phyloP scores from a whole-genome alignment of 2,113 vertebrate species.

The Trochalopteron elliotii region DNA sequence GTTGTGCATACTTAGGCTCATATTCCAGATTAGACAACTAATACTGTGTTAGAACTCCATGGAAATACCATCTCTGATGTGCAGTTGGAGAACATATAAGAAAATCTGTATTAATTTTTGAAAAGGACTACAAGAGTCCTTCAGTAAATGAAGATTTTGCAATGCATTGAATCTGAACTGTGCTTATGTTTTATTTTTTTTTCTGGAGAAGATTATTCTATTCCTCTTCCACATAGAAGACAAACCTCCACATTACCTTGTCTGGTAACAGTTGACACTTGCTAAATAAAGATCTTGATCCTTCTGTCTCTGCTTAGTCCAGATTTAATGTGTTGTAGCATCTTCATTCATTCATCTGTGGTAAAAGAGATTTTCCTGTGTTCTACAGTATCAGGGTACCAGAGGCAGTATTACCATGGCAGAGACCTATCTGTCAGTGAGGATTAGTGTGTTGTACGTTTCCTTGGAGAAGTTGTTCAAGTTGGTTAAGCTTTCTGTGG shows the following conservation, averaged over 20 bases:
- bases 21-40: neutral
- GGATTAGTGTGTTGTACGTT: neutral
- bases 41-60: neutral
- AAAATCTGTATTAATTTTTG: neutral
- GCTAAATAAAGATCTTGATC: neutral
- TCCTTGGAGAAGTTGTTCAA: neutral
- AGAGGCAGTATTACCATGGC: neutral
- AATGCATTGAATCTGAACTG: neutral
- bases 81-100: neutral
- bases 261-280: neutral
- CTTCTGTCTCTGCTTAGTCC: neutral
- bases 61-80: neutral
- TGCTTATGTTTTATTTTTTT: neutral
- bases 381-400: neutral
- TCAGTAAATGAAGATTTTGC: neutral
- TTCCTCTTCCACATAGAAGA: neutral
- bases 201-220: neutral
- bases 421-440: neutral
- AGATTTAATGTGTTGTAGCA: neutral
- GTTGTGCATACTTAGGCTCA: neutral
- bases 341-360: neutral
- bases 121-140: neutral
- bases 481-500: neutral
- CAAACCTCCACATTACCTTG: neutral
- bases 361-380: neutral